A percentile compares a stretch with the other conserved stretches of the same genome.
These are phyloP conservation scores for Drosophila willistoni DNA, from an alignment of 1,140 invertebrate genomes.

Conservation along the genomic window DNA sequence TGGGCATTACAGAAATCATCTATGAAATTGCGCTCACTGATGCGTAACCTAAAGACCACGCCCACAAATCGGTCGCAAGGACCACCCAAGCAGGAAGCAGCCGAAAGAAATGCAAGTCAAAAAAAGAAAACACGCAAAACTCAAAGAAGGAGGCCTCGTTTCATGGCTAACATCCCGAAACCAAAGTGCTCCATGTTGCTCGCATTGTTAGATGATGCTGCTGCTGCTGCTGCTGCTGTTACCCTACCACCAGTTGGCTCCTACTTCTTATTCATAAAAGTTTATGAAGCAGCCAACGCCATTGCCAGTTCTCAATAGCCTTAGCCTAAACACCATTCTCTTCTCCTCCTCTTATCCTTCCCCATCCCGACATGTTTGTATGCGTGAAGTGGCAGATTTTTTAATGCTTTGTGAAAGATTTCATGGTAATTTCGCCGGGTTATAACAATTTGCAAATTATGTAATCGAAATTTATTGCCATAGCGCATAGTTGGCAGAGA, in stretches of 20 bases:
- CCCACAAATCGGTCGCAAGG: not conserved
- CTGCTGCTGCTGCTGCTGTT: not conserved
- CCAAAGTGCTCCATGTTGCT: constrained; percentile 16
- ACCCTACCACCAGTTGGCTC: not conserved
- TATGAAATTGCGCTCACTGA: constrained; percentile 62
- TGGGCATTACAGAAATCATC: constrained; percentile 61
- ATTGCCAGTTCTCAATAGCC: constrained; percentile 6
- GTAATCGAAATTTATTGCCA: constrained; percentile 77
- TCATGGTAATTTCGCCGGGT: constrained; percentile 78
- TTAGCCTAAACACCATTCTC: constrained; percentile 8
- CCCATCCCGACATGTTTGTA: not conserved
- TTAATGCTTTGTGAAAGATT: constrained; percentile 75
- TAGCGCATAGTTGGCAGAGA: constrained; percentile 28
- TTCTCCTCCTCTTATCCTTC: not conserved
- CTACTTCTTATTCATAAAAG: constrained; percentile 51
- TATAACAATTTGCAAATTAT: constrained; percentile 81
- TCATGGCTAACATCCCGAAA: constrained; percentile 54
- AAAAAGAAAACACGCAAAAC: constrained; percentile 23
- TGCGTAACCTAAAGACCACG: constrained; percentile 51
- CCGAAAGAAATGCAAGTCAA: constrained; percentile 11
- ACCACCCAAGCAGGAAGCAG: constrained; percentile 63
- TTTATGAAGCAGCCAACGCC: constrained; percentile 54
- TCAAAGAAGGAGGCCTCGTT: constrained; percentile 28
- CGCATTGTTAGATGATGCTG: constrained; percentile 49
- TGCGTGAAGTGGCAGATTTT: constrained; percentile 72